A percentile compares a stretch with the other conserved stretches of the same genome.
These are phyloP conservation scores for Nematopogon swammerdamellus DNA, from an alignment of 2,888 invertebrate genomes.

Conservation along the genomic window DNA sequence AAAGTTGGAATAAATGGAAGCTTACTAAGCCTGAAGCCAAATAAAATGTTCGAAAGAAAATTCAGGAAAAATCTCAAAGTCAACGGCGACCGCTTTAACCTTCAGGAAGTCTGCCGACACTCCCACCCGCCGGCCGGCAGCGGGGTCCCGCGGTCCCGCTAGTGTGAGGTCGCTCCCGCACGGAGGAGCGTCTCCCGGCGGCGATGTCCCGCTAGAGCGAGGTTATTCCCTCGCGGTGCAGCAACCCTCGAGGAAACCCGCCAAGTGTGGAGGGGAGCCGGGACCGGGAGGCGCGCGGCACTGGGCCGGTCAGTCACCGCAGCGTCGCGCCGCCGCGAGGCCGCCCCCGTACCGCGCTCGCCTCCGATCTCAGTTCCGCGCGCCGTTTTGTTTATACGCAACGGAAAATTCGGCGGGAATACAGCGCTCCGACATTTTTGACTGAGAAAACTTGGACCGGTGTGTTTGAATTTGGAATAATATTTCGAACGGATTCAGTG, in stretches of 20 bases:
- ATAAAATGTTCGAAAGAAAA: too few relatives aligned
- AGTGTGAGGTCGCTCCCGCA: not conserved
- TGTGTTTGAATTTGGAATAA: too few relatives aligned
- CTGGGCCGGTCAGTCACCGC: constrained; percentile 55
- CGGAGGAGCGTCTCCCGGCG: not conserved
- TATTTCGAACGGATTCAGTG: too few relatives aligned
- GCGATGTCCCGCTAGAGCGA: not conserved
- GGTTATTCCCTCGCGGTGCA: not conserved
- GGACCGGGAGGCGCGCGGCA: constrained; percentile 44
- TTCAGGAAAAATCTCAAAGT: too few relatives aligned
- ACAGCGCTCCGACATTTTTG: too few relatives aligned
- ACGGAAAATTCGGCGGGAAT: not conserved
- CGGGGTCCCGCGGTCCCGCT: too few relatives aligned
- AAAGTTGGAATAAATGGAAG: too few relatives aligned
- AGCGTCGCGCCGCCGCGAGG: constrained; percentile 45
- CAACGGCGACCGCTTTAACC: too few relatives aligned
- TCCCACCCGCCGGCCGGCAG: too few relatives aligned
- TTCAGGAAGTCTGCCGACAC: too few relatives aligned
- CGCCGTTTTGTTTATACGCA: not conserved
- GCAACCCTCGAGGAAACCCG: not conserved
- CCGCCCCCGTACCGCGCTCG: constrained; percentile 28
- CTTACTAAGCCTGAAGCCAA: too few relatives aligned
- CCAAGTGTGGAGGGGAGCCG: constrained; percentile 22
- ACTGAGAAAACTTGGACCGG: too few relatives aligned
- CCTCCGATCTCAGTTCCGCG: not conserved